Evolutionary conservation across 2,797 vertebrate species (phyloP).

Genomic region (Halcyon chelicuti): DNA sequence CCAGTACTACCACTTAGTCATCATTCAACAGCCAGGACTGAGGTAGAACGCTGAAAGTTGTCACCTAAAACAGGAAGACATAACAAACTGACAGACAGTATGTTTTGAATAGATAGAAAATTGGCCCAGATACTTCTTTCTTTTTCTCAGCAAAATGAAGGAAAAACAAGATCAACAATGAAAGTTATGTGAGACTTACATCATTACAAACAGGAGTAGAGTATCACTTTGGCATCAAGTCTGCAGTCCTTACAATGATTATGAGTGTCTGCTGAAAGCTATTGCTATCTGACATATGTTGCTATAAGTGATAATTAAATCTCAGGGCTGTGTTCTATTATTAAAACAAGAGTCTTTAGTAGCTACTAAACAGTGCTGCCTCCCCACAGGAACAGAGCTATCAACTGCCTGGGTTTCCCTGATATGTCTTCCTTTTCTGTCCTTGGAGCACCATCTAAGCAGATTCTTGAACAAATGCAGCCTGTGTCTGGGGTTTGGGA

Average conservation of each 20-base stretch:
- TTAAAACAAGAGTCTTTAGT: conserved; percentile 50
- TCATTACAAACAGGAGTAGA: not conserved
- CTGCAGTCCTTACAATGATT: not conserved
- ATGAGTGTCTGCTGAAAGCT: not conserved
- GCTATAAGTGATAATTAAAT: conserved; percentile 58
- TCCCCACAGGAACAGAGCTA: conserved; percentile 1
- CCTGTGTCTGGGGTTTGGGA: not conserved
- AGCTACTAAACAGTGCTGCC: conserved; percentile 7
- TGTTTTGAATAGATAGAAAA: conserved; percentile 5
- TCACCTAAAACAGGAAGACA: not conserved
- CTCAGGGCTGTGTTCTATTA: conserved; percentile 40
- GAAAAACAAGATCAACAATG: not conserved
- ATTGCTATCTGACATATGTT: conserved; percentile 48
- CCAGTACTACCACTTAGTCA: not conserved
- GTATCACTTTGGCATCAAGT: not conserved
- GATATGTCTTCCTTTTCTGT: conserved; percentile 9
- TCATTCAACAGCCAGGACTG: not conserved
- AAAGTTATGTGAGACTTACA: not conserved
- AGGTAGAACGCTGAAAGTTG: not conserved
- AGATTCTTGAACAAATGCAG: not conserved
- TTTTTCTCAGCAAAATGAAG: not conserved
- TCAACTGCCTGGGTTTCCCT: conserved; percentile 43
- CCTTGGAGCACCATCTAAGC: conserved; percentile 18
- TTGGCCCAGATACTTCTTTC: not conserved
- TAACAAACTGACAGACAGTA: not conserved